Evolutionary conservation across 2,888 invertebrate genomes (phyloP).

Genomic region (Trichopria drosophilae): DNA sequence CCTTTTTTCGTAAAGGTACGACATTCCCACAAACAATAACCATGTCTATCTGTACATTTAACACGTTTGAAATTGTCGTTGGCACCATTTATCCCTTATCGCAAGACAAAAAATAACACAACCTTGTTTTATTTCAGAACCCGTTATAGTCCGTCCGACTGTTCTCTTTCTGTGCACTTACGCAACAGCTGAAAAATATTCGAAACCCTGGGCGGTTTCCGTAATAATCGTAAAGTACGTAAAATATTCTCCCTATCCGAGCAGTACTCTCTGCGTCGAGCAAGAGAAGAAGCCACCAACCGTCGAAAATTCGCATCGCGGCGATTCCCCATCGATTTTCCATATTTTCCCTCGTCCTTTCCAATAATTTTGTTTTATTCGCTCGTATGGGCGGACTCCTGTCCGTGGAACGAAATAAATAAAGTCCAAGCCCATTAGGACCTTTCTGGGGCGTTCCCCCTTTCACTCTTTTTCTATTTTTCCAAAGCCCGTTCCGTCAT

Average conservation of each 20-base stretch:
- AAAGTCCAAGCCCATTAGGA: slow-evolving; percentile 21
- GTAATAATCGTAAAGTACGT: slow-evolving; percentile 22
- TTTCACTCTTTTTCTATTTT: neutral
- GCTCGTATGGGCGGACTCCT: slow-evolving; percentile 26
- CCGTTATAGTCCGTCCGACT: too few relatives aligned
- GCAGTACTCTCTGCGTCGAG: neutral
- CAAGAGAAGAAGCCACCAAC: neutral
- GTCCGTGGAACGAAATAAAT: slow-evolving; percentile 24
- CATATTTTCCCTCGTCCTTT: slow-evolving; percentile 8
- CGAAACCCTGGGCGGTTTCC: slow-evolving; percentile 4
- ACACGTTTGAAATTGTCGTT: too few relatives aligned
- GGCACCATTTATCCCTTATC: too few relatives aligned
- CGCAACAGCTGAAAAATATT: slow-evolving; percentile 12
- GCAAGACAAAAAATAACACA: too few relatives aligned
- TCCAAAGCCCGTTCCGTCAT: slow-evolving; percentile 13
- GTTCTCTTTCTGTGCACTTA: too few relatives aligned
- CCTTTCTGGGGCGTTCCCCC: slow-evolving; percentile 25
- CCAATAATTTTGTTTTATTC: slow-evolving; percentile 34
- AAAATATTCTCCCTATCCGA: slow-evolving; percentile 19
- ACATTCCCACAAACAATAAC: too few relatives aligned
- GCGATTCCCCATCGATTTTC: slow-evolving; percentile 11
- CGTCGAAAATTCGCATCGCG: slow-evolving; percentile 21
- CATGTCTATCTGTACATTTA: too few relatives aligned
- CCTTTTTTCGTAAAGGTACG: too few relatives aligned
- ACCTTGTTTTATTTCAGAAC: too few relatives aligned